Evolutionary conservation across 1,140 invertebrate species (phyloP).

Genomic region (Danaus plexippus): DNA sequence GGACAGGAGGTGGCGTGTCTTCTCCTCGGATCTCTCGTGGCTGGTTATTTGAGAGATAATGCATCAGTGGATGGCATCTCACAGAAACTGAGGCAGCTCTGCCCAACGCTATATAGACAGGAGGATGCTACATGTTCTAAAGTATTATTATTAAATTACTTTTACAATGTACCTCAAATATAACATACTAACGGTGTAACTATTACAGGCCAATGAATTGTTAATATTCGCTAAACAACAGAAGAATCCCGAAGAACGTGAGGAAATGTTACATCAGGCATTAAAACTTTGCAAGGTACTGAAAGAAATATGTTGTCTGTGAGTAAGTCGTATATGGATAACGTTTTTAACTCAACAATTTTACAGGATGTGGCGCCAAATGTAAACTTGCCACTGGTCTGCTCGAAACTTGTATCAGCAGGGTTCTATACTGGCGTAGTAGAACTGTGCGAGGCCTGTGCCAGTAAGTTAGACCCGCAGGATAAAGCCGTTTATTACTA

Average conservation of each 20-base stretch:
- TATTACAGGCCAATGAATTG: constrained; percentile 86
- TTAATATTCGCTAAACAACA: constrained; percentile 84
- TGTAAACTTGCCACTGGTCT: constrained; percentile 84
- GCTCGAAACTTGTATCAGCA: constrained; percentile 80
- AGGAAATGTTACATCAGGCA: constrained; percentile 82
- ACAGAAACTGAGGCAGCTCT: constrained; percentile 88
- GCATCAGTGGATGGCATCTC: constrained; percentile 95
- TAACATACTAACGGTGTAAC: neutral
- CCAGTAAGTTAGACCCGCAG: constrained; percentile 89
- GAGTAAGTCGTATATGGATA: neutral
- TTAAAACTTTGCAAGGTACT: constrained; percentile 85
- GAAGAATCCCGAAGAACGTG: constrained; percentile 77
- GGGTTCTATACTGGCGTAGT: constrained; percentile 91
- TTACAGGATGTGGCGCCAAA: constrained; percentile 80
- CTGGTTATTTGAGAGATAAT: constrained; percentile 94
- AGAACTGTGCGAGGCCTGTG: constrained; percentile 88
- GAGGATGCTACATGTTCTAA: constrained; percentile 97
- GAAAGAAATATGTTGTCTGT: neutral
- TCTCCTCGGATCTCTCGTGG: constrained; percentile 83
- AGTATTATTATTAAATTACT: constrained; percentile 62
- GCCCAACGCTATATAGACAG: constrained; percentile 92
- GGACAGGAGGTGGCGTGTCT: constrained; percentile 86
- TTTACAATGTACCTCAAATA: constrained; percentile 1
- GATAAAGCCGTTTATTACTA: constrained; percentile 92
- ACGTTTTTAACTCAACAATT: neutral